Evolutionary conservation across 2,888 invertebrate genomes (phyloP).

Genomic region (Clepsis dumicolana): DNA sequence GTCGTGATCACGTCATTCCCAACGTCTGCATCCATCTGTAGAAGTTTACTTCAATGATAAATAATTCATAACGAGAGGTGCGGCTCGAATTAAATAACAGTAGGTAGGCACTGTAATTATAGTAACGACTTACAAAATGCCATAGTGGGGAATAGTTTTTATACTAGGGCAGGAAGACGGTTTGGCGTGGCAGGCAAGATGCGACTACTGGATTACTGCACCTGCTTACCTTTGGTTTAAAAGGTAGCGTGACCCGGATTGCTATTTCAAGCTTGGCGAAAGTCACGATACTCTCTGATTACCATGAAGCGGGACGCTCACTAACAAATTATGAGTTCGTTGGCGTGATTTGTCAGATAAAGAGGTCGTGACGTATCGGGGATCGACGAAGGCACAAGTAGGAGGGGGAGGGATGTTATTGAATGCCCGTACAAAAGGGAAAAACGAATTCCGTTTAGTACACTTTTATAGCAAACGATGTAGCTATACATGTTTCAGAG

Average conservation of each 20-base stretch:
- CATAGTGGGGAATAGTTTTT: slow-evolving; percentile 51
- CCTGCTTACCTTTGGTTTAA: slow-evolving; percentile 65
- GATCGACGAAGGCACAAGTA: slow-evolving; percentile 28
- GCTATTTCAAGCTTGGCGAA: slow-evolving; percentile 69
- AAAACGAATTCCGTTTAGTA: slow-evolving; percentile 40
- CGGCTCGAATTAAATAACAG: slow-evolving; percentile 26
- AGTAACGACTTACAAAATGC: slow-evolving; percentile 62
- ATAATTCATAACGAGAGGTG: slow-evolving; percentile 36
- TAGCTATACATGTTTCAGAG: slow-evolving; percentile 49
- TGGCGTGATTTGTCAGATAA: slow-evolving; percentile 47
- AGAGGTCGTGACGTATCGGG: slow-evolving; percentile 46
- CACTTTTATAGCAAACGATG: slow-evolving; percentile 43
- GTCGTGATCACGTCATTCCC: slow-evolving; percentile 90
- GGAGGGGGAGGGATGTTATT: slow-evolving; percentile 41
- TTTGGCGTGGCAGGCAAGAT: slow-evolving; percentile 69
- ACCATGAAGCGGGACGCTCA: slow-evolving; percentile 55
- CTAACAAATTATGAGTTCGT: slow-evolving; percentile 47
- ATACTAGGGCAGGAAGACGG: slow-evolving; percentile 56
- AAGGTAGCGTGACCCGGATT: slow-evolving; percentile 76
- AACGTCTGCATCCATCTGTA: slow-evolving; percentile 85
- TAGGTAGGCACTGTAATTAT: slow-evolving; percentile 25
- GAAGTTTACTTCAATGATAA: slow-evolving; percentile 37
- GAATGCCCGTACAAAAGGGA: slow-evolving; percentile 24
- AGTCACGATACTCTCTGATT: slow-evolving; percentile 77
- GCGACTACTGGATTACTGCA: slow-evolving; percentile 58